Base-by-base conservation (phyloP, 2,113 vertebrate genomes). In the Sigmodon hispidus region DNA sequence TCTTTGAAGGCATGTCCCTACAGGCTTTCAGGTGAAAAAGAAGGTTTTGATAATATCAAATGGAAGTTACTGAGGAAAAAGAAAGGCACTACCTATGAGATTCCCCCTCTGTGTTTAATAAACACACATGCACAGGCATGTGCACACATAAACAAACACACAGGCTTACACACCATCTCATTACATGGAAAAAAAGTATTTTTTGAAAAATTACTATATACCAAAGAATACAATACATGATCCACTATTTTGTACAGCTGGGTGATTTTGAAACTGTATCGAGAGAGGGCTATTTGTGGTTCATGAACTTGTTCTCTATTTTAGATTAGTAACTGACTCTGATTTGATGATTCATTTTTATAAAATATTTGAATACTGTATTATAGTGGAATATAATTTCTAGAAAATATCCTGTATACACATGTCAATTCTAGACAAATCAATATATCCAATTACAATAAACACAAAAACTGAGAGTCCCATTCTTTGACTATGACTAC, bases 21-120 rank as follows among this genome's bases (percentile, higher is more conserved):
- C n/a, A 88, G 52, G 2, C 40, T 85, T 80, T 43, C 34, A 87
- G 13, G 29, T 84, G 8, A 76, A 94, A 96, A 94, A 63, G 43
- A 91, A 95, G 96, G 87, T 85, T 91, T 89, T 83, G 80, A 31
- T 57, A 88, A 34, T 3, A 90, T 16, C 72, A 94, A 80, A 65
- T 73, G 2, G 34, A 95, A 95, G 19, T 52, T 69, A 77, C 40
- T 76, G 88, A 72, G 22, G 52, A 73, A 93, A 94, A 91, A 50
- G 34, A 91, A 72, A 52, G 48, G 61, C 0, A 95, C 43, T 61
- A 69, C 77, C 63, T 87, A 26, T 87, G 48, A 96, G 92, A 93
- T 48, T 19, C 34, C 45, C 59, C 10, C 43, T 61, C 86, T 1
- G 4, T 7, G 67, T 52, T 84, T 89, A 65, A 57, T 91, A 29